Evolutionary conservation across 2,113 vertebrate species (phyloP), one percentile per base, ranked within the genome.

Genomic region (Vulpes vulpes): DNA sequence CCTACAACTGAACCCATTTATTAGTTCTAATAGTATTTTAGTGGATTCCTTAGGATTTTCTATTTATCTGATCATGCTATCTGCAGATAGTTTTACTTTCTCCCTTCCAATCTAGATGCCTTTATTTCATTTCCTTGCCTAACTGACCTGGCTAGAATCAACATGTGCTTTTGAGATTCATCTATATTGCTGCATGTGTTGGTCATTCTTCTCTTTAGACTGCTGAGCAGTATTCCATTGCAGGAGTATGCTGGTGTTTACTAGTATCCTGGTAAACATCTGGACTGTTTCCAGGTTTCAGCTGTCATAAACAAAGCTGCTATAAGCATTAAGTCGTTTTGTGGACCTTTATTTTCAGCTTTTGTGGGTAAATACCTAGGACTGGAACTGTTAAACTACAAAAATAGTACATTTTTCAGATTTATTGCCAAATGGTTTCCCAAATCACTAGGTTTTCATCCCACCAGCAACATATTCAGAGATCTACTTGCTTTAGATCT

Each of bases 111-210:
- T 14, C 3, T 9, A 25, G 85, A 73, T 17, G 32, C 55, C 38
- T 89, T 55, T 62, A 22, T 23, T 53, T 71, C 55, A 16, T 71
- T 5, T 30, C 53, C 55, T 38, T 30, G 76, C 85, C 76, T 38
- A 53, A 51, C 3, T 32, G 76, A 62, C 93, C 85, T 73, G 30
- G 38, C 64, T 22, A n/a, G 38, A 80, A 62, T 5, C 64, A 5
- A 35, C 30, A 62, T 0, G 23, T 0, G 32, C 23, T 62, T 30
- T 10, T 15, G 64, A 69, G 20, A n/a, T 2, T 19, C 35, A 22
- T 9, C 38, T 55, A 16, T 3, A n/a, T 2, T 11, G 32, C 1
- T 16, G 22, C 32, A 60, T 0, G 53, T 16, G 10, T 9, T 10
- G 16, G 65, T 5, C 22, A 4, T 5, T 27, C 92, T 10, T 81